phyloP scores from a whole-genome alignment of 2,797 vertebrate genomes.

The Muscicapa comitata region DNA sequence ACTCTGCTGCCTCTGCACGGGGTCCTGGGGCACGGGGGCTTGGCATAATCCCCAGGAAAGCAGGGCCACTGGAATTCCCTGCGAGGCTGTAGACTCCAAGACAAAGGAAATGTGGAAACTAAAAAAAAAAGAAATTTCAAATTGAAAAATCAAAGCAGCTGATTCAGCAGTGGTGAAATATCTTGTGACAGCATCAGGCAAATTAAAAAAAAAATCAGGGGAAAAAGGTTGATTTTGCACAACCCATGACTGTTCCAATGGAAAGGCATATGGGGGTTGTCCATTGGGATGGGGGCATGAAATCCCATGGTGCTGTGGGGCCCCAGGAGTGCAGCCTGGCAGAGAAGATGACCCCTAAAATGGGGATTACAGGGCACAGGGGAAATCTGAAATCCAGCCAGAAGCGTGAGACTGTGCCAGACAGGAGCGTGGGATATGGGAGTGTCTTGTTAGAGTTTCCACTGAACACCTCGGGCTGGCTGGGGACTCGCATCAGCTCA shows the following conservation, averaged over 20 bases:
- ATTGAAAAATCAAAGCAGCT: slow-evolving; percentile 19
- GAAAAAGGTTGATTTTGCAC: slow-evolving; percentile 6
- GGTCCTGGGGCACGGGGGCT: accelerated
- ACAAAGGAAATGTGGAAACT: slow-evolving; percentile 55
- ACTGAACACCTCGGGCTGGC: slow-evolving; percentile 9
- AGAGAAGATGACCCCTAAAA: not conserved
- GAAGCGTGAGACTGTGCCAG: not conserved
- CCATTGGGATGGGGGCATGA: not conserved
- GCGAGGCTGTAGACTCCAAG: not conserved
- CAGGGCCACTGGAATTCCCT: not conserved
- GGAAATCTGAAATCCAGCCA: not conserved
- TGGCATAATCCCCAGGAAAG: not conserved
- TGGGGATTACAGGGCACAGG: not conserved
- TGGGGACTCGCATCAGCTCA: not conserved
- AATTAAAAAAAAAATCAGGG: not conserved
- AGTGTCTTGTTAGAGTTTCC: slow-evolving; percentile 40
- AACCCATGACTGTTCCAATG: accelerated
- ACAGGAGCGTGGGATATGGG: not conserved
- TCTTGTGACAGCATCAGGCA: not conserved
- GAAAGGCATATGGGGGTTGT: not conserved
- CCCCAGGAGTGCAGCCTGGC: not conserved
- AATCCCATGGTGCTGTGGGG: not conserved
- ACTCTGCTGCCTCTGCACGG: not conserved
- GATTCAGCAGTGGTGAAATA: slow-evolving; percentile 49
- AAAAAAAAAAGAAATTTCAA: not conserved